A percentile compares a stretch with the other conserved stretches of the same genome.
These are phyloP conservation scores for Theocolax elegans DNA, from an alignment of 1,140 invertebrate genomes.

Conservation along the genomic window DNA sequence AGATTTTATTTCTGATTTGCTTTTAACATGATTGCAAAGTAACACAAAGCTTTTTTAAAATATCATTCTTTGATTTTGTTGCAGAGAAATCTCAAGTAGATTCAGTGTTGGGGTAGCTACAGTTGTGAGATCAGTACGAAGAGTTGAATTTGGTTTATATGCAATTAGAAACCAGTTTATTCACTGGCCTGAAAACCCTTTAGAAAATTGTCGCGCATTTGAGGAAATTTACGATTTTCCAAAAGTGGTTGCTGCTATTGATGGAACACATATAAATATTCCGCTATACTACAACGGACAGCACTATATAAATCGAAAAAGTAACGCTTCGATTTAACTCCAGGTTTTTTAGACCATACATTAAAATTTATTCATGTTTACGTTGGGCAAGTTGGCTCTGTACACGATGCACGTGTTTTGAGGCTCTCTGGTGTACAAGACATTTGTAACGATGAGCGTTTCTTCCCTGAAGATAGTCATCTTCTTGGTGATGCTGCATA, in stretches of 20 bases:
- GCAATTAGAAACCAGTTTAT: background rate
- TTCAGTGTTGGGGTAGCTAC: background rate
- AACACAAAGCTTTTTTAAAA: no score
- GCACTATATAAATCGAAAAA: constrained; percentile 11
- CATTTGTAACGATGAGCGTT: constrained; percentile 38
- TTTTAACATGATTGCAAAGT: no score
- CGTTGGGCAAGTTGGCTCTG: constrained; percentile 18
- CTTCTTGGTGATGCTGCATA: constrained; percentile 48
- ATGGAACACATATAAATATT: constrained; percentile 42
- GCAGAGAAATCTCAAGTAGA: background rate
- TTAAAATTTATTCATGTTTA: constrained; percentile 21
- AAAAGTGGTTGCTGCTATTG: constrained; percentile 41
- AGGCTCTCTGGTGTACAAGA: constrained; percentile 23
- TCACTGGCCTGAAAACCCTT: background rate
- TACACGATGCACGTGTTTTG: constrained; percentile 27
- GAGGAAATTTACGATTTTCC: constrained; percentile 27
- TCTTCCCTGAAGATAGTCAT: constrained; percentile 45
- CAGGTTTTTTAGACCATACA: background rate
- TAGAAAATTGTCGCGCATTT: background rate
- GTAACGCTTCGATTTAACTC: background rate
- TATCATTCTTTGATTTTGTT: background rate
- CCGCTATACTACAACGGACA: constrained; percentile 31
- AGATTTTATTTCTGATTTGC: no score
- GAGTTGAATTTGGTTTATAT: background rate
- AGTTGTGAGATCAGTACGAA: background rate